Evolutionary conservation across 2,113 vertebrate genomes (phyloP).

Genomic region (Sterrhoptilus dennistouni): DNA sequence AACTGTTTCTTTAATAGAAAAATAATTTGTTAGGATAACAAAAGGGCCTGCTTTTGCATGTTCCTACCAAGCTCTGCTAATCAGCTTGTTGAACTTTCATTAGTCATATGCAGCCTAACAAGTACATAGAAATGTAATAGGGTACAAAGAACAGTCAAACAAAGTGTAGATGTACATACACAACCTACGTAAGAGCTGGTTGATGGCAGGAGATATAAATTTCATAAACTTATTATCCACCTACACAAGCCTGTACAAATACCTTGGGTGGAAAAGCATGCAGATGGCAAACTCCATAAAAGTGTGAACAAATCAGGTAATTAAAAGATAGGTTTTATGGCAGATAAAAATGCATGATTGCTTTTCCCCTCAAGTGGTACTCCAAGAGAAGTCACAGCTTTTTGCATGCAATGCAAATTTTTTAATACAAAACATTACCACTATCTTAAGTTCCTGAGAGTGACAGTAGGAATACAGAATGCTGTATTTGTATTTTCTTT

Average conservation of each 20-base stretch:
- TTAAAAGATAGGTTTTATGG: not conserved
- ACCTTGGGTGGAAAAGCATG: not conserved
- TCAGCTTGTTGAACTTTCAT: not conserved
- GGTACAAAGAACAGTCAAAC: not conserved
- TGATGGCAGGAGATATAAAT: not conserved
- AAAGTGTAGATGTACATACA: not conserved
- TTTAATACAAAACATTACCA: not conserved
- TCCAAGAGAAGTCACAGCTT: not conserved
- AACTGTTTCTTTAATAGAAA: constrained; percentile 51
- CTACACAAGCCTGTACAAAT: not conserved
- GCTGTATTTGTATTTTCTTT: not conserved
- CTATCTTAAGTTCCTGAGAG: not conserved
- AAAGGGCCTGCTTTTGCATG: not conserved
- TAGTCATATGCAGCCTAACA: not conserved
- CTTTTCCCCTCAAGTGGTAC: not conserved
- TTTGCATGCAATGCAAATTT: not conserved
- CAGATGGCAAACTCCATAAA: not conserved
- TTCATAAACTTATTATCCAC: not conserved
- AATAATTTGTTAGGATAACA: constrained; percentile 7
- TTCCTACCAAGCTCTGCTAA: not conserved
- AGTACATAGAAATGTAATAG: not conserved
- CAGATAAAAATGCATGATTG: not conserved
- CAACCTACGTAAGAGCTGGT: not conserved
- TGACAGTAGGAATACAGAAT: not conserved
- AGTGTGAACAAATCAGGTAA: not conserved